Evolutionary conservation across 2,113 vertebrate genomes (phyloP), one percentile per base, ranked within the genome.

Genomic region (Calyptommatus sinebrachiatus): DNA sequence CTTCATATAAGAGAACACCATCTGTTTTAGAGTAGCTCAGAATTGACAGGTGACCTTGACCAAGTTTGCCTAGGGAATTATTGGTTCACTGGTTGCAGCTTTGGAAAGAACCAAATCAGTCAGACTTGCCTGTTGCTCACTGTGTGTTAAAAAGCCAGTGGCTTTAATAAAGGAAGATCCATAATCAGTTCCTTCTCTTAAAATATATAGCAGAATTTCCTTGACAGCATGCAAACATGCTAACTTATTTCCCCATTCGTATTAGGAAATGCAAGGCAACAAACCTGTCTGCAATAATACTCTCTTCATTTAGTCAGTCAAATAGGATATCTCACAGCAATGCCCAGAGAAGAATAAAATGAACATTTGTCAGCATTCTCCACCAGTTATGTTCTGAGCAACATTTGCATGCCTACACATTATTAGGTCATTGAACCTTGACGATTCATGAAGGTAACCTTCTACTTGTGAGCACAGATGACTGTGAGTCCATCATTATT

Each of bases 1-100:
- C 79, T 60, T 45, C 8, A 63, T 71, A 82, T 24, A 70, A 21
- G 46, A 77, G 77, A 82, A 0, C 1, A 61, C 5, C 16, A 16
- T 63, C 4, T 48, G 86, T 63, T 82, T 65, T 72, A 46, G 9
- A 35, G 18, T 79, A 73, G 29, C 1, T 41, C 73, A 86, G 66
- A 72, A 11, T n/a, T n/a, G 29, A 28, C 31, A 77, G 29, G 50
- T 20, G 75, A 80, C 31, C 71, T 20, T 68, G 8, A 65, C 67
- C 1, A 63, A 73, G 66, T 16, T 50, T 74, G 8, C n/a, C 62
- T 12, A 65, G 66, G 76, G 78, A 14, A 10, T 73, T 76, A 76
- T 76, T 76, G 60, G 61, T 12, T 65, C 61, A 48, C 60, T 28
- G 61, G 12, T n/a, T 26, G 28, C 60, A 65, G 57, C 71, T 76